These are phyloP conservation scores for Heliconius aoede DNA, from an alignment of 2,888 invertebrate species.

Conservation along the genomic window DNA sequence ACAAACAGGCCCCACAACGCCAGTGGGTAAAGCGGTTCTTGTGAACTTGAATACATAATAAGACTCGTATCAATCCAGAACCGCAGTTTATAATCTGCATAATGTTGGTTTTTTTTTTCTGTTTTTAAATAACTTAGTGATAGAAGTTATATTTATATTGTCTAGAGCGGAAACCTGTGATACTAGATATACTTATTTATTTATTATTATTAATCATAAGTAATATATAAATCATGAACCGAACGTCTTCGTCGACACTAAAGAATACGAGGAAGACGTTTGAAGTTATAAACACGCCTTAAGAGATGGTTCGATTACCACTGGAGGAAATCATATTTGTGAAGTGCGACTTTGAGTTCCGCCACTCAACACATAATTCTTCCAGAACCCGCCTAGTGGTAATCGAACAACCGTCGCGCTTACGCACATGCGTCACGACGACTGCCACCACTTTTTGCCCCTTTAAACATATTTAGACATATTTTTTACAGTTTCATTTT, in stretches of 20 bases:
- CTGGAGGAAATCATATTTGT: neutral
- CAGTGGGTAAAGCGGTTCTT: conserved; percentile 33
- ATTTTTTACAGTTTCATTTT: neutral
- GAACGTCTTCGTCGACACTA: too few species aligned
- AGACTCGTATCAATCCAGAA: conserved; percentile 19
- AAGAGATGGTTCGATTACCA: neutral
- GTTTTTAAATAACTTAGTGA: neutral
- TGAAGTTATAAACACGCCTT: too few species aligned
- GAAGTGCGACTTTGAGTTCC: neutral
- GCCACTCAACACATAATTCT: neutral
- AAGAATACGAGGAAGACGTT: too few species aligned
- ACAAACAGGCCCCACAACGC: conserved; percentile 20
- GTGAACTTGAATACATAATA: conserved; percentile 35
- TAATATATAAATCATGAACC: too few species aligned
- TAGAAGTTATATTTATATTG: neutral
- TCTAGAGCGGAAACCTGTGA: too few species aligned
- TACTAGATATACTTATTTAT: too few species aligned
- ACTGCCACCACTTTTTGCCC: too few species aligned
- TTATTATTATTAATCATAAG: too few species aligned
- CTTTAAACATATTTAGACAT: neutral
- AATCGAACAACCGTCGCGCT: too few species aligned
- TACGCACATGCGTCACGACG: too few species aligned
- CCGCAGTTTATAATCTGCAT: conserved; percentile 20
- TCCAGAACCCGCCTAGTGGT: neutral
- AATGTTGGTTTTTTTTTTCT: conserved; percentile 6